These are phyloP conservation scores for Sphaerophoria rueppellii DNA, from an alignment of 2,888 invertebrate species.

Conservation along the genomic window DNA sequence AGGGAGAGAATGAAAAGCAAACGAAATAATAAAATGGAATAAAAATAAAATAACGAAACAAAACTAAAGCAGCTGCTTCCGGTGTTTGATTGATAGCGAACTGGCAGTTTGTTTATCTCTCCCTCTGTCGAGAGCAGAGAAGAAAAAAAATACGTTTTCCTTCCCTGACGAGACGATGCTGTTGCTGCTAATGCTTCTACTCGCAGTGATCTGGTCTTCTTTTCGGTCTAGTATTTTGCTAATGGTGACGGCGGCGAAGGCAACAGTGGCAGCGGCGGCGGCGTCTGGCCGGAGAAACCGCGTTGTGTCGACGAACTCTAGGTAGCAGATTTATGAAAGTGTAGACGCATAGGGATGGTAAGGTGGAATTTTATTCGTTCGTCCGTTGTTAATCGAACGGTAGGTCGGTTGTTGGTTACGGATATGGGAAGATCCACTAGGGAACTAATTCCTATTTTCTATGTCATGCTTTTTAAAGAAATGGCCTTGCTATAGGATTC, in stretches of 20 bases:
- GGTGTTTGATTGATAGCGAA: conserved; percentile 83
- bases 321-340: conserved; percentile 64
- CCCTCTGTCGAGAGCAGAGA: conserved; percentile 65
- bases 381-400: too few species aligned
- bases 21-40: conserved; percentile 74
- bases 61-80: conserved; percentile 83
- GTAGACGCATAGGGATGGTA: conserved; percentile 49
- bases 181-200: conserved; percentile 37
- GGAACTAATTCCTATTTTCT: conserved; percentile 1
- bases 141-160: conserved; percentile 70
- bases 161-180: conserved; percentile 63
- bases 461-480: conserved; percentile 4
- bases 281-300: conserved; percentile 55
- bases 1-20: conserved; percentile 36
- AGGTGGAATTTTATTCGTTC: conserved; percentile 50
- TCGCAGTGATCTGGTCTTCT: conserved; percentile 44
- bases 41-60: conserved; percentile 76
- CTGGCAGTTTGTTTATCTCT: conserved; percentile 82
- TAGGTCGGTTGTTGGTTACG: conserved; percentile 15
- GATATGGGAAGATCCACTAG: conserved; percentile 26
- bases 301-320: background rate
- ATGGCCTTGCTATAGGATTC: conserved; percentile 29
- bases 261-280: background rate
- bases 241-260: conserved; percentile 36
- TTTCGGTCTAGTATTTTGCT: conserved; percentile 61